Conservation (phyloP, 2,797 vertebrate species). For the Craterocephalus amniculus region DNA sequence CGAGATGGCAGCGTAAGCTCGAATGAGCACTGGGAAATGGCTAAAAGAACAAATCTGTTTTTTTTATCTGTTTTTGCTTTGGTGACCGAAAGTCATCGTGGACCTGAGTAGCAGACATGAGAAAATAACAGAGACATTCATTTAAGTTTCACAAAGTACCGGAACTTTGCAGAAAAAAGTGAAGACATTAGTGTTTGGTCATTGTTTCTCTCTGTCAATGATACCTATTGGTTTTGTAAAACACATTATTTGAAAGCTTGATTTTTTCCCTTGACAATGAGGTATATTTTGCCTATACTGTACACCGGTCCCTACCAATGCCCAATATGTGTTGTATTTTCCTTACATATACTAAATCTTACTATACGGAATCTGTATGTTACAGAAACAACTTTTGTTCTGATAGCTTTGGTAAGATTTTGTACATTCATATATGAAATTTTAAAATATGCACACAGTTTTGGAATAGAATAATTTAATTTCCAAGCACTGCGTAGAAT, state of each 20-base stretch:
- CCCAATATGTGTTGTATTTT: no score
- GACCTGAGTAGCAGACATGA: constrained; percentile 9
- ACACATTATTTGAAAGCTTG: background rate
- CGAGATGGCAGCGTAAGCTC: constrained; percentile 46
- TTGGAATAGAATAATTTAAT: background rate
- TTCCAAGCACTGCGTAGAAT: constrained; percentile 1
- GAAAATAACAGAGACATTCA: constrained; percentile 32
- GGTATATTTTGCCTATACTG: no score
- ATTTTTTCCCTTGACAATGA: background rate
- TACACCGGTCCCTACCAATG: no score
- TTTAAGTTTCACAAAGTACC: constrained; percentile 8
- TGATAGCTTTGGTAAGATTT: background rate
- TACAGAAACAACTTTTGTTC: background rate
- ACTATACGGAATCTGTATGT: no score
- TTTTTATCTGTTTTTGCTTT: constrained; percentile 13
- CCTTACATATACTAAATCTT: no score
- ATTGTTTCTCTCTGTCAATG: background rate
- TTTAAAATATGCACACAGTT: background rate
- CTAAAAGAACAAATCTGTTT: constrained; percentile 29
- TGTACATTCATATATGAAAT: background rate
- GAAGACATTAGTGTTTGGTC: background rate
- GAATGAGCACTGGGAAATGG: constrained; percentile 28
- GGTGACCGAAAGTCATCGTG: constrained; percentile 24
- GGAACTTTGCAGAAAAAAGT: background rate
- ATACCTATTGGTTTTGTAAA: constrained; percentile 31